phyloP scores from a whole-genome alignment of 2,888 invertebrate genomes.

The Gasteruption jaculator region DNA sequence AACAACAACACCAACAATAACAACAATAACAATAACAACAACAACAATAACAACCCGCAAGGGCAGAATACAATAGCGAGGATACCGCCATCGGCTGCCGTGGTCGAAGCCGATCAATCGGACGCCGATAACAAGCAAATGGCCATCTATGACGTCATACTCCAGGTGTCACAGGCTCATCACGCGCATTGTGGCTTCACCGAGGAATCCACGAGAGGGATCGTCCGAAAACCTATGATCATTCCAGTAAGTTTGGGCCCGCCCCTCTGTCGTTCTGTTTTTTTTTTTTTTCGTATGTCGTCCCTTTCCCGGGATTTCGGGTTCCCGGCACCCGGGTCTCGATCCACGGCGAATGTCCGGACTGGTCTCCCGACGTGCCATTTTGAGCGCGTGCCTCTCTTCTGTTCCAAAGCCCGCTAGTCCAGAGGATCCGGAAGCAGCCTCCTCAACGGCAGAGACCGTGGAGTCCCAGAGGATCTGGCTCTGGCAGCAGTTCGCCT shows the following conservation, averaged over 20 bases:
- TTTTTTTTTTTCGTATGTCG: not conserved
- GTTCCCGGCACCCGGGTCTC: too few species aligned
- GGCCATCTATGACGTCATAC: slow-evolving; percentile 74
- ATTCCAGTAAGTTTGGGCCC: slow-evolving; percentile 55
- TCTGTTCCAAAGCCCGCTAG: slow-evolving; percentile 50
- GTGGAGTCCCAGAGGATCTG: slow-evolving; percentile 72
- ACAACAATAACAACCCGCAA: slow-evolving; percentile 32
- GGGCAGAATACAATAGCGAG: slow-evolving; percentile 48
- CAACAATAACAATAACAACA: slow-evolving; percentile 41
- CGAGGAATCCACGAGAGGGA: slow-evolving; percentile 72
- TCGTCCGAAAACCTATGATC: slow-evolving; percentile 67
- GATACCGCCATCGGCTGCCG: slow-evolving; percentile 48
- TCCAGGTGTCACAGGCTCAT: slow-evolving; percentile 79
- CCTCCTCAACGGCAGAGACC: slow-evolving; percentile 61
- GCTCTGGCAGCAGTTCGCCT: slow-evolving; percentile 86
- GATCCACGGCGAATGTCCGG: too few species aligned
- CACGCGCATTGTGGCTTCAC: slow-evolving; percentile 84
- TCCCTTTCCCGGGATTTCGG: too few species aligned
- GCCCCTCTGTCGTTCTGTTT: not conserved
- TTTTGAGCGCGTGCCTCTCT: too few species aligned
- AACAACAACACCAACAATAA: slow-evolving; percentile 25
- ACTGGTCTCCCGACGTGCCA: too few species aligned
- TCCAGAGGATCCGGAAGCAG: slow-evolving; percentile 54
- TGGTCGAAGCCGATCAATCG: slow-evolving; percentile 53
- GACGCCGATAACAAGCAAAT: slow-evolving; percentile 58